Percentiles rank a stretch among this genome's conserved stretches.
These are phyloP conservation scores for Anser brachyrhynchus DNA, from an alignment of 2,113 vertebrate genomes.

Conservation along the genomic window DNA sequence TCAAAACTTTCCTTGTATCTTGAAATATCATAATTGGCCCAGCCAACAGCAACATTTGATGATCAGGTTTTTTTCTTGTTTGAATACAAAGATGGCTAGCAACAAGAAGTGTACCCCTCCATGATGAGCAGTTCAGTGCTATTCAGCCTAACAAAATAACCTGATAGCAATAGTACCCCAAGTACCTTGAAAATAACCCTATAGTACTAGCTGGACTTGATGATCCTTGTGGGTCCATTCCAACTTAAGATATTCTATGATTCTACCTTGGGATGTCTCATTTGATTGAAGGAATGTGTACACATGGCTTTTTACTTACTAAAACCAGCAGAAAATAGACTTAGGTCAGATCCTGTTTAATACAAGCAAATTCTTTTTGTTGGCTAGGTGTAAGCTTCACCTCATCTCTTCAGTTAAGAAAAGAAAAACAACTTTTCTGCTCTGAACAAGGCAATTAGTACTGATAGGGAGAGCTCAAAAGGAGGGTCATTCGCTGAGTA, in stretches of 20 bases:
- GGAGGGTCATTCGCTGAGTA: constrained; percentile 3
- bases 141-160: neutral
- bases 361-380: neutral
- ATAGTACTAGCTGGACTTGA: neutral
- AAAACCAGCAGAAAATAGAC: neutral
- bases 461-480: neutral
- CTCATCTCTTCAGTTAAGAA: neutral
- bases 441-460: neutral
- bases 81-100: constrained; percentile 6
- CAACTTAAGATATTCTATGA: neutral
- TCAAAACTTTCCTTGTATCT: neutral
- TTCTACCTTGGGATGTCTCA: neutral
- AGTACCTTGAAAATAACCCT: neutral
- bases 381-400: neutral
- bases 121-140: neutral
- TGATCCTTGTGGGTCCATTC: neutral
- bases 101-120: neutral
- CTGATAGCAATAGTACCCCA: neutral
- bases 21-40: neutral
- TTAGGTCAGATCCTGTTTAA: neutral
- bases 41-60: neutral
- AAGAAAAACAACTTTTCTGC: neutral
- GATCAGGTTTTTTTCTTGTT: neutral
- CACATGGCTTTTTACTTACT: neutral
- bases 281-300: neutral